A percentile compares a stretch with the other conserved stretches of the same genome.
phyloP scores from a whole-genome alignment of 23 tunicate genomes.

The Corella eumyota region DNA sequence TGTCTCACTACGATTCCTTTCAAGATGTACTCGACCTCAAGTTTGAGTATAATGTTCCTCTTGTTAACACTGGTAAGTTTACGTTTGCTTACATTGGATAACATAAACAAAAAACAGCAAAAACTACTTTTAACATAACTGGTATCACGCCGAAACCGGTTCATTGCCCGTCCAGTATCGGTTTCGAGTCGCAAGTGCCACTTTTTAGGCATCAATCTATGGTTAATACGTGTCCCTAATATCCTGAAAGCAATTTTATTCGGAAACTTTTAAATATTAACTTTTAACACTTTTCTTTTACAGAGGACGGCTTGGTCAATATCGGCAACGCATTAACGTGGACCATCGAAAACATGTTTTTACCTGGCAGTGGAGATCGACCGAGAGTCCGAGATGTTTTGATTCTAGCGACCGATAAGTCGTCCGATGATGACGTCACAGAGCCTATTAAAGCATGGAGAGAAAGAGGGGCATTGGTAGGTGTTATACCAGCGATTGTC shows the following conservation, averaged over 20 bases:
- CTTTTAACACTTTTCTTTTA: too few species aligned
- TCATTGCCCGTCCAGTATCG: too few species aligned
- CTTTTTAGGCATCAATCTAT: not conserved
- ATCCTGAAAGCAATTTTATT: not conserved
- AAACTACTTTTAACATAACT: too few species aligned
- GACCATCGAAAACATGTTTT: conserved; percentile 4
- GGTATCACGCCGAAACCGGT: too few species aligned
- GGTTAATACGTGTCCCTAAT: not conserved
- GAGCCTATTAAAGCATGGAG: not conserved
- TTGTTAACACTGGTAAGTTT: not conserved
- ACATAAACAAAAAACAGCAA: too few species aligned
- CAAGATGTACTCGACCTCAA: not conserved
- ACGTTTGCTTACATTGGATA: too few species aligned
- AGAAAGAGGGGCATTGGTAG: conserved; percentile 3
- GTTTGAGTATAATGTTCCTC: not conserved
- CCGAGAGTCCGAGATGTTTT: conserved; percentile 6
- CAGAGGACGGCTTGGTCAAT: conserved; percentile 5
- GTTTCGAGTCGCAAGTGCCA: not conserved
- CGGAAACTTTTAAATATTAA: not conserved
- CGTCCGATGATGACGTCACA: conserved; percentile 11
- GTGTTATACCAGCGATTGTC: too few species aligned
- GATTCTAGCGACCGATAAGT: not conserved
- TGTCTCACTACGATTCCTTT: not conserved
- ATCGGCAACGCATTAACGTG: conserved; percentile 5
- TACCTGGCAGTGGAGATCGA: not conserved